Evolutionary conservation across 2,113 vertebrate species (phyloP).

Genomic region (Cyphomyrus discorhynchus): DNA sequence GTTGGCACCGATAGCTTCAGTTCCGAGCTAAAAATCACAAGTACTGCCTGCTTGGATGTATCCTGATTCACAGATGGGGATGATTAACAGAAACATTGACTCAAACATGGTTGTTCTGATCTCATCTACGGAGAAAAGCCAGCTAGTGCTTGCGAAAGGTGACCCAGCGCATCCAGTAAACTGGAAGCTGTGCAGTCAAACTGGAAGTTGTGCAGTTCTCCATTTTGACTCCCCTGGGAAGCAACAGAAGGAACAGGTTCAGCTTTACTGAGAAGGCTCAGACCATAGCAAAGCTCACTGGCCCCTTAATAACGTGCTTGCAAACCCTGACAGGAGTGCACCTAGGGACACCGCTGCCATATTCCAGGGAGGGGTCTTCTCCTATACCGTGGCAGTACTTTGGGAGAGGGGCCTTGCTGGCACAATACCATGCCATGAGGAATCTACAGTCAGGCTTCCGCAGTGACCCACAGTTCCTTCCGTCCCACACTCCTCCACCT

Average conservation of each 20-base stretch:
- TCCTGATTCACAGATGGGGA: not conserved
- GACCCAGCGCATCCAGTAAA: not conserved
- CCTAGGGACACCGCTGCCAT: not conserved
- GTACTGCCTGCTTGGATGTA: not conserved
- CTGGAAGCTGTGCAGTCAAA: not conserved
- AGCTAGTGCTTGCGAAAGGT: not conserved
- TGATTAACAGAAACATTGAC: not conserved
- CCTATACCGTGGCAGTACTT: not conserved
- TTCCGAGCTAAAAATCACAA: not conserved
- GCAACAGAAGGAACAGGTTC: not conserved
- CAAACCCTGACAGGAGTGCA: not conserved
- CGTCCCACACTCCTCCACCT: not conserved
- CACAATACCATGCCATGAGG: not conserved
- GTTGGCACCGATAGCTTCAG: not conserved
- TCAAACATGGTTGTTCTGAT: not conserved
- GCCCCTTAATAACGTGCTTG: not conserved
- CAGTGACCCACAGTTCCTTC: not conserved
- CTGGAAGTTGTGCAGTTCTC: not conserved
- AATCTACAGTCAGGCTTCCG: not conserved
- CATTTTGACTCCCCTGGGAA: no score
- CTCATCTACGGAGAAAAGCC: not conserved
- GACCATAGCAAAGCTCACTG: not conserved
- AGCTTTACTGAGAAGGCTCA: not conserved
- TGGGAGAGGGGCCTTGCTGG: not conserved
- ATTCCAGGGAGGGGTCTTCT: not conserved